Conservation (phyloP, 2,888 invertebrate genomes). For the Anoncus sp. region DNA sequence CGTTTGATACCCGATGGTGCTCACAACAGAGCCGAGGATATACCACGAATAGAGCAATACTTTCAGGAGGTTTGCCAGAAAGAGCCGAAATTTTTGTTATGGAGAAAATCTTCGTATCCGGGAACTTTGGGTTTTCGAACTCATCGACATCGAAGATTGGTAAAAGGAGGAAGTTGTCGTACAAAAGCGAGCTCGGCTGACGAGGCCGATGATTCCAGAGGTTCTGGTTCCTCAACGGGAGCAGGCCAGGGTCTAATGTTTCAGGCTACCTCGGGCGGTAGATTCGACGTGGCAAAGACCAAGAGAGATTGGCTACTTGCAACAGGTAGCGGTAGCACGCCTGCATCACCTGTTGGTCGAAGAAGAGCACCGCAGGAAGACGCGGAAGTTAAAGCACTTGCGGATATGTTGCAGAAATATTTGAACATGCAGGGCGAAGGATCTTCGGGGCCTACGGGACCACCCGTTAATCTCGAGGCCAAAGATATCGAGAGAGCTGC, state of each 20-base stretch:
- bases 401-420: slow-evolving; percentile 88
- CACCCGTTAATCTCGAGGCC: slow-evolving; percentile 53
- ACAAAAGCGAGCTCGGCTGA: slow-evolving; percentile 87
- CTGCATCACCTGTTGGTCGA: slow-evolving; percentile 78
- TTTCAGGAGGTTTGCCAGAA: slow-evolving; percentile 92
- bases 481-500: slow-evolving; percentile 44
- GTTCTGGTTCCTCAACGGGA: slow-evolving; percentile 70
- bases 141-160: slow-evolving; percentile 84
- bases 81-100: slow-evolving; percentile 91
- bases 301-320: slow-evolving; percentile 87
- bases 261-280: slow-evolving; percentile 86
- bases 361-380: slow-evolving; percentile 76
- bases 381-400: slow-evolving; percentile 85
- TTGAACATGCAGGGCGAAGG: slow-evolving; percentile 85
- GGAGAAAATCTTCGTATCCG: slow-evolving; percentile 93
- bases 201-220: slow-evolving; percentile 85
- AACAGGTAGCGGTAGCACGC: slow-evolving; percentile 70
- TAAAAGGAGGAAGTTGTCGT: slow-evolving; percentile 89
- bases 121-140: slow-evolving; percentile 86
- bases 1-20: slow-evolving; percentile 93
- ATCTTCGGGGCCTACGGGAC: slow-evolving; percentile 62
- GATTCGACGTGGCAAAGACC: slow-evolving; percentile 88
- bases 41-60: slow-evolving; percentile 92
- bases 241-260: slow-evolving; percentile 79
- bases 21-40: slow-evolving; percentile 89